phyloP scores from a whole-genome alignment of 2,888 invertebrate species.

The Caenorhabditis plicata region DNA sequence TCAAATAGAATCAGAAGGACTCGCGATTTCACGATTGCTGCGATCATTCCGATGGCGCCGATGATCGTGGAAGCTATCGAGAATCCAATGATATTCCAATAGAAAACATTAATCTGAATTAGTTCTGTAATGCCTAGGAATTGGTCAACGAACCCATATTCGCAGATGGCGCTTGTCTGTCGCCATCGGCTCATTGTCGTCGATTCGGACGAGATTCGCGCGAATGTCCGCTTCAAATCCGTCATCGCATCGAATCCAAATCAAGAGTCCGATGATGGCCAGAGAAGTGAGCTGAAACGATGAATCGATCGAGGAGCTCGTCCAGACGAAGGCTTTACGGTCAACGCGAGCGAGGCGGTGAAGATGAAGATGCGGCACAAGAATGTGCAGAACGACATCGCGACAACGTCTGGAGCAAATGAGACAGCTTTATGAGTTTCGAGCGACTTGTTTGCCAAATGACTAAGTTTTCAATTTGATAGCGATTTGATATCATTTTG shows the following conservation, averaged over 20 bases:
- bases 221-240: conserved; percentile 53
- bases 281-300: conserved; percentile 52
- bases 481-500: too few relatives aligned
- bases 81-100: conserved; percentile 59
- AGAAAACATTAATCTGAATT: conserved; percentile 50
- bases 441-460: too few relatives aligned
- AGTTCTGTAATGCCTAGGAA: not conserved
- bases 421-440: too few relatives aligned
- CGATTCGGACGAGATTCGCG: conserved; percentile 26
- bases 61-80: conserved; percentile 44
- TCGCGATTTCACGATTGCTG: conserved; percentile 13
- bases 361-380: conserved; percentile 19
- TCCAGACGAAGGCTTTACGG: too few relatives aligned
- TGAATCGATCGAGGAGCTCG: too few relatives aligned
- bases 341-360: conserved; percentile 31
- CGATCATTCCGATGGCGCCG: conserved; percentile 49
- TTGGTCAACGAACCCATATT: conserved; percentile 22
- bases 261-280: conserved; percentile 45
- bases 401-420: too few relatives aligned
- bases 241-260: conserved; percentile 57
- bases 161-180: conserved; percentile 44
- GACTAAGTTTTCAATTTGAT: too few relatives aligned
- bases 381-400: conserved; percentile 27
- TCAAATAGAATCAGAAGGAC: conserved; percentile 23
- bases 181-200: conserved; percentile 35